Evolutionary conservation across 2,888 invertebrate species (phyloP).

Genomic region (Chymomyza caudatula): DNA sequence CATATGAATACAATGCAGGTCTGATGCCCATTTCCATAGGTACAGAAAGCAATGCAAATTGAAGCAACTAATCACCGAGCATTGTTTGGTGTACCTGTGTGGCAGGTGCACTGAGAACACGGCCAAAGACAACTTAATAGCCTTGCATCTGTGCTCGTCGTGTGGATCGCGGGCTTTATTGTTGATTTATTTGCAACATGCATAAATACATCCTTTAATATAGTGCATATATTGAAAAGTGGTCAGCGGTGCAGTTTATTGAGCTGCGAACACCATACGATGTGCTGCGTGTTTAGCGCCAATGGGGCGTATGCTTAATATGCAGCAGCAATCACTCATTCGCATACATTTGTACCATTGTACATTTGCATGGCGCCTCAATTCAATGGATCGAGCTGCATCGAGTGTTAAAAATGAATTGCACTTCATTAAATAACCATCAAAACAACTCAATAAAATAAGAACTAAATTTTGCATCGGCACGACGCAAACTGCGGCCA

Average conservation of each 20-base stretch:
- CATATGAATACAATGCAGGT: not conserved
- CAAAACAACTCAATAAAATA: constrained; percentile 70
- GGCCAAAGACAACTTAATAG: not conserved
- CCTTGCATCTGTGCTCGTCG: not conserved
- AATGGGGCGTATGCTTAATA: constrained; percentile 45
- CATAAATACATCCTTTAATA: not conserved
- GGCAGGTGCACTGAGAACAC: not conserved
- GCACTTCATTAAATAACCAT: constrained; percentile 71
- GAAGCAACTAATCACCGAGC: too few species aligned
- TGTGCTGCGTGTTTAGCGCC: not conserved
- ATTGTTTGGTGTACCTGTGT: too few species aligned
- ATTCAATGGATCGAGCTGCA: constrained; percentile 44
- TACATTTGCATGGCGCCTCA: constrained; percentile 26
- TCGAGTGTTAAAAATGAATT: constrained; percentile 50
- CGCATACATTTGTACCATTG: constrained; percentile 12
- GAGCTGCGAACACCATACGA: not conserved
- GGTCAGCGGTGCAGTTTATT: not conserved
- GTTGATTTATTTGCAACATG: not conserved
- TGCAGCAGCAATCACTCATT: constrained; percentile 45
- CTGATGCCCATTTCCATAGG: too few species aligned
- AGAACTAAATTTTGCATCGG: constrained; percentile 46
- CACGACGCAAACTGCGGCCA: constrained; percentile 43
- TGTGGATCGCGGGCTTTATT: not conserved
- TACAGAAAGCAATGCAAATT: not conserved
- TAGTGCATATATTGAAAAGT: not conserved